These are phyloP conservation scores for Sardina pilchardus DNA, from an alignment of 2,113 vertebrate species.

Conservation along the genomic window DNA sequence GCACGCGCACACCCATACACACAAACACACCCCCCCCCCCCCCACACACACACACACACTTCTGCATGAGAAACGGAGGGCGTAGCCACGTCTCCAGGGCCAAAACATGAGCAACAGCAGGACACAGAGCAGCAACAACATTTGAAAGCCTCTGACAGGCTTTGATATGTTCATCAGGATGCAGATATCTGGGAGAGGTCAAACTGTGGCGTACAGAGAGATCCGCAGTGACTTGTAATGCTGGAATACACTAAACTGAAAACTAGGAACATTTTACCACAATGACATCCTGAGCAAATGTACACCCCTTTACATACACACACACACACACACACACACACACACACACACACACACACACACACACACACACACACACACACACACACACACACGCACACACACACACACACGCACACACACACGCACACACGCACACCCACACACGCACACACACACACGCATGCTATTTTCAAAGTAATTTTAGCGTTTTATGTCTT, in stretches of 20 bases:
- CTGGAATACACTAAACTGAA: neutral
- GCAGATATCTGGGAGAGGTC: neutral
- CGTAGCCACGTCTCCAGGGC: neutral
- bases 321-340: neutral
- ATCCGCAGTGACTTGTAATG: neutral
- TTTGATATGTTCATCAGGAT: neutral
- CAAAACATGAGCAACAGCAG: conserved; percentile 9
- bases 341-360: neutral
- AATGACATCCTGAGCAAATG: neutral
- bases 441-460: too few species aligned
- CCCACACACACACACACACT: neutral
- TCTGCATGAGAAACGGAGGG: neutral
- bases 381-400: too few species aligned
- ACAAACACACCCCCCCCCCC: too few species aligned
- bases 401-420: too few species aligned
- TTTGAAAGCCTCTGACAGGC: neutral
- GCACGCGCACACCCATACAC: neutral
- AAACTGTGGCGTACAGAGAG: neutral
- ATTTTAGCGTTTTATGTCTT: too few species aligned
- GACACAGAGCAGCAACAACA: neutral
- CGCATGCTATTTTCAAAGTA: too few species aligned
- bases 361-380: too few species aligned
- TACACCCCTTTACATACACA: neutral
- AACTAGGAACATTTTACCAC: neutral
- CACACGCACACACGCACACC: too few species aligned